These are phyloP conservation scores for Pachypsylla venusta DNA, from an alignment of 1,140 invertebrate species.

Conservation along the genomic window DNA sequence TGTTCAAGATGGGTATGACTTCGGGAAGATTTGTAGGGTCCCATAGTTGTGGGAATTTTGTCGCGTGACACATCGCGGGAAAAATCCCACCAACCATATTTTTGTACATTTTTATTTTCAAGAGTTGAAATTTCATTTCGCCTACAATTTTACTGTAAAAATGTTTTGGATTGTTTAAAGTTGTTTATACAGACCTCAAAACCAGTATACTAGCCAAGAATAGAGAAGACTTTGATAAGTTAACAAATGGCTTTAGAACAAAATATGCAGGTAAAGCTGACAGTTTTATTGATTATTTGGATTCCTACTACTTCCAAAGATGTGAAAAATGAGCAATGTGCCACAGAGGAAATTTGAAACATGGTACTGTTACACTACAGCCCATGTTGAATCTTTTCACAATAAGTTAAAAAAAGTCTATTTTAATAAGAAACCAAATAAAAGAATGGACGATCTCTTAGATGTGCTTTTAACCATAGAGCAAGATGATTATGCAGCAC, in stretches of 20 bases:
- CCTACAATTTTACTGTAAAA: too few relatives aligned
- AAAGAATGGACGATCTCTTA: slow-evolving; percentile 2
- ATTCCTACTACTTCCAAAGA: background rate
- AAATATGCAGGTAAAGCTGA: background rate
- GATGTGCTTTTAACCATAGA: background rate
- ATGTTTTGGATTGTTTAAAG: background rate
- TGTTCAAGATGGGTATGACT: too few relatives aligned
- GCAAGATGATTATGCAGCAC: background rate
- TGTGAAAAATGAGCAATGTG: slow-evolving; percentile 9
- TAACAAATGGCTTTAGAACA: background rate
- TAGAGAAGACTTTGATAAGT: background rate
- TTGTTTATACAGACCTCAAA: background rate
- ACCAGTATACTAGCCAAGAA: background rate
- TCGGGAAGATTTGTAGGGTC: too few relatives aligned
- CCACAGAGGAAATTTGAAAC: slow-evolving; percentile 4
- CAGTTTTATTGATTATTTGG: background rate
- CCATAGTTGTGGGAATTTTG: too few relatives aligned
- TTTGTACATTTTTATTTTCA: too few relatives aligned
- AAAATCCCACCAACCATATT: too few relatives aligned
- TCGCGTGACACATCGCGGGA: too few relatives aligned
- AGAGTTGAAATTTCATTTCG: too few relatives aligned
- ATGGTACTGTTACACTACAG: slow-evolving; percentile 6
- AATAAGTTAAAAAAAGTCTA: background rate
- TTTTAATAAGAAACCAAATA: slow-evolving; percentile 1
- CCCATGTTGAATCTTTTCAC: slow-evolving; percentile 10